Percentiles rank a stretch among this genome's conserved stretches.
Conservation (phyloP, 2,888 invertebrate genomes). For the Hirtodrosophila trivittata region DNA sequence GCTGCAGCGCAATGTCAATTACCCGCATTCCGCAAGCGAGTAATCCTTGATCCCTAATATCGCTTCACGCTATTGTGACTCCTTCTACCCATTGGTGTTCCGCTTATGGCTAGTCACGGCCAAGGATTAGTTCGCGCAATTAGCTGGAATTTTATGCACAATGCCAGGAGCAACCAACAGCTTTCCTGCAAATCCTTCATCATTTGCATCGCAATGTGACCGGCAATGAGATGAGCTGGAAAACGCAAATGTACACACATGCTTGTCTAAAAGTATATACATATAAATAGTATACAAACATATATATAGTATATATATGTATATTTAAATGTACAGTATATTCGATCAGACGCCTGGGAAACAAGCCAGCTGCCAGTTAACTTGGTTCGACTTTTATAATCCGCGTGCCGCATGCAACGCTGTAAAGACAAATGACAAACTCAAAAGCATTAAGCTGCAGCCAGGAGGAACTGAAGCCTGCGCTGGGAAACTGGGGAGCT, state of each 20-base stretch:
- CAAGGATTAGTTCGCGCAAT: slow-evolving; percentile 77
- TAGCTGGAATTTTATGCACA: slow-evolving; percentile 66
- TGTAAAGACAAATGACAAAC: slow-evolving; percentile 74
- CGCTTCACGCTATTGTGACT: slow-evolving; percentile 3
- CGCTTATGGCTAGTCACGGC: slow-evolving; percentile 69
- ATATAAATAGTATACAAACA: slow-evolving; percentile 8
- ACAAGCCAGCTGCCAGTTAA: slow-evolving; percentile 55
- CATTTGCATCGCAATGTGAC: slow-evolving; percentile 55
- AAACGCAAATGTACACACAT: slow-evolving; percentile 5
- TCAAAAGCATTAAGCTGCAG: slow-evolving; percentile 73
- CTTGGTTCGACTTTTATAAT: slow-evolving; percentile 76
- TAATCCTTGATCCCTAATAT: slow-evolving; percentile 8
- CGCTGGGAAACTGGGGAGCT: slow-evolving; percentile 5
- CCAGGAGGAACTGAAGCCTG: slow-evolving; percentile 6
- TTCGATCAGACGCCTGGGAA: slow-evolving; percentile 37
- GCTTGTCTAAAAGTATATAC: background rate
- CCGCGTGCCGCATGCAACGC: slow-evolving; percentile 65
- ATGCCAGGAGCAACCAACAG: slow-evolving; percentile 14
- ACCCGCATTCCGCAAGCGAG: slow-evolving; percentile 22
- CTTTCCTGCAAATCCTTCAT: slow-evolving; percentile 40
- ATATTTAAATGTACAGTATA: slow-evolving; percentile 13
- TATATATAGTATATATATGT: slow-evolving; percentile 1
- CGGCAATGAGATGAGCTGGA: slow-evolving; percentile 14
- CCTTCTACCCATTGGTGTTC: slow-evolving; percentile 13
- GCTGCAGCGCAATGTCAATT: slow-evolving; percentile 52